Evolutionary conservation across 2,888 invertebrate species (phyloP).

Genomic region (Daptonema setosum): DNA sequence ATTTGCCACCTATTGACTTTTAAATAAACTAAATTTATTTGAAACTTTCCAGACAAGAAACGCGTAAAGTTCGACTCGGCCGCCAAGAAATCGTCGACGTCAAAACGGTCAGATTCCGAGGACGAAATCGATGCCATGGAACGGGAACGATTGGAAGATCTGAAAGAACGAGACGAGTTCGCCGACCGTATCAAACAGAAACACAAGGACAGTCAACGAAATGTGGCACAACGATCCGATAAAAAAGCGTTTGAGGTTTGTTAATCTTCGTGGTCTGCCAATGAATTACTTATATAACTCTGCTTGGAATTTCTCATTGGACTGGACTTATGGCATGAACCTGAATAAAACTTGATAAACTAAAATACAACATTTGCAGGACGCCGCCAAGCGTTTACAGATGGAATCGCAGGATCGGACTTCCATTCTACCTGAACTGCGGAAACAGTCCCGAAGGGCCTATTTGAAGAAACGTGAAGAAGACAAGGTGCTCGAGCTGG

Average conservation of each 20-base stretch:
- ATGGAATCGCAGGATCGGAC: slow-evolving; percentile 41
- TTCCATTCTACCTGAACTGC: slow-evolving; percentile 60
- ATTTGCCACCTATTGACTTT: no score
- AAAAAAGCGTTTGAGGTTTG: slow-evolving; percentile 25
- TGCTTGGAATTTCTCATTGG: no score
- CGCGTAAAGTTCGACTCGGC: no score
- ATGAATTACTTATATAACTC: no score
- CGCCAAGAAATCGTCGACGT: no score
- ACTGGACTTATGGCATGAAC: no score
- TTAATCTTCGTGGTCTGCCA: no score
- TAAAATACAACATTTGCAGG: no score
- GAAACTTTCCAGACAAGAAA: no score
- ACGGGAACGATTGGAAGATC: slow-evolving; percentile 37
- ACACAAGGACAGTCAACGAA: slow-evolving; percentile 67
- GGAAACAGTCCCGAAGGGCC: slow-evolving; percentile 69
- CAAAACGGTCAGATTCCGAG: no score
- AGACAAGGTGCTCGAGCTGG: slow-evolving; percentile 81
- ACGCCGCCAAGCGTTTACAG: neutral
- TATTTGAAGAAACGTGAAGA: slow-evolving; percentile 86
- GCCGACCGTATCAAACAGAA: slow-evolving; percentile 60
- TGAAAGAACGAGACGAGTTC: slow-evolving; percentile 81
- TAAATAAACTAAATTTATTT: no score
- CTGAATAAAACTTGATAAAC: no score
- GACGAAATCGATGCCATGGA: slow-evolving; percentile 21
- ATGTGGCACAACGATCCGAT: slow-evolving; percentile 41